Evolutionary conservation across 2,113 vertebrate genomes (phyloP), one percentile per base, ranked within the genome.

Genomic region (Coryphaenoides rupestris): DNA sequence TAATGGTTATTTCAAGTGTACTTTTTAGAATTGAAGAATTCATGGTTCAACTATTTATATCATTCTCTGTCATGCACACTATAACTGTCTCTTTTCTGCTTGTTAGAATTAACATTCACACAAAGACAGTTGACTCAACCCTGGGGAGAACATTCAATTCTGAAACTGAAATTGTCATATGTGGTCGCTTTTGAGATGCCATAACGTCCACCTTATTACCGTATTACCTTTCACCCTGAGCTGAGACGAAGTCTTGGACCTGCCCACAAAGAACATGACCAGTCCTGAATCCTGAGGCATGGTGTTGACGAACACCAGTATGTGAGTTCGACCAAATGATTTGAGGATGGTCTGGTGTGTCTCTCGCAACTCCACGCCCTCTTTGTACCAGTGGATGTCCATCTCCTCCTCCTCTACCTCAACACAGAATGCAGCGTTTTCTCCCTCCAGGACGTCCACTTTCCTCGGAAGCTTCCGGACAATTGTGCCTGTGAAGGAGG

Each of bases 351-450:
- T 94, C 54, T 86, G 77, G 49, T 93, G 87, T 0, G 92, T 92
- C 72, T 95, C 92, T 0, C 79, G 83, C 19, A 99, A 86, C 76
- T 94, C 93, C 24, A 89, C 73, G 14, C 94, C 94, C 0, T 98
- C 92, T 17, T 92, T 93, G 70, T 91, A 95, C 97, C 97, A 99
- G 71, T 82, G 90, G 21, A 93, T 92, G 23, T 92, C 89, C 77
- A 95, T 93, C 58, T 89, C 88, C 0, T 88, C 91, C 55, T 96
- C 95, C 45, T 82, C 90, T 0, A 96, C 94, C 80, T 99, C 96
- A 75, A 94, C 96, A 4, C 95, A 96, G 78, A 98, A 95, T 45
- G 95, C 97, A 0, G 96, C 96, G 0, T 99, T 98, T 87, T 98
- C 97, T 0, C 96, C 95, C 66, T 98, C 96, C 55, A 96, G 88